Percentiles rank a stretch among this genome's conserved stretches.
Conservation (phyloP, 2,888 invertebrate genomes). For the Drosophila lutescens region DNA sequence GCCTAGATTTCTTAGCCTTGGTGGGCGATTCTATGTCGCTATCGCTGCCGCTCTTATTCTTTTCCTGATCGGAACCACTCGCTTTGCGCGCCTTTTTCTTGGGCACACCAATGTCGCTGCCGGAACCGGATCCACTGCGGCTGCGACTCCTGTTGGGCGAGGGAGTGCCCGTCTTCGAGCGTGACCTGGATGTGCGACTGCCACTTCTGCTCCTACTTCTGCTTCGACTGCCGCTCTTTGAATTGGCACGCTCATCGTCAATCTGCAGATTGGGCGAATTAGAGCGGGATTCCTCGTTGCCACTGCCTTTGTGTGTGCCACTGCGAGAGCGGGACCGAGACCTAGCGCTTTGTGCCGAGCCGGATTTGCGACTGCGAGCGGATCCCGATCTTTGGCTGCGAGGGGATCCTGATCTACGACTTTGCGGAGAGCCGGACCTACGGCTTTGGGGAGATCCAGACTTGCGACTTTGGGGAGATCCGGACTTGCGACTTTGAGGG, state of each 20-base stretch:
- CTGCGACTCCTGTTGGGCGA: slow-evolving; percentile 58
- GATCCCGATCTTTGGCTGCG: slow-evolving; percentile 58
- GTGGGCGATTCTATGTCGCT: slow-evolving; percentile 57
- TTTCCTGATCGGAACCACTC: slow-evolving; percentile 85
- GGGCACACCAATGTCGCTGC: slow-evolving; percentile 81
- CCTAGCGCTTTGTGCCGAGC: slow-evolving; percentile 38
- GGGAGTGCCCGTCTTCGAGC: slow-evolving; percentile 51
- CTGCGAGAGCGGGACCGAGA: slow-evolving; percentile 46
- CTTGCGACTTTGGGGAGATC: slow-evolving; percentile 49
- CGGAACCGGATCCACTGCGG: slow-evolving; percentile 81
- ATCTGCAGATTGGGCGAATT: slow-evolving; percentile 86
- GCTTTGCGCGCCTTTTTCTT: slow-evolving; percentile 84
- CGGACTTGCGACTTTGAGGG: slow-evolving; percentile 35
- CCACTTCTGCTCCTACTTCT: slow-evolving; percentile 72
- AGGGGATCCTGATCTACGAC: slow-evolving; percentile 42
- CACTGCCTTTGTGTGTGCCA: slow-evolving; percentile 48
- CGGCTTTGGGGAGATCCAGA: slow-evolving; percentile 30
- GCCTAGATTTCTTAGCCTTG: slow-evolving; percentile 85
- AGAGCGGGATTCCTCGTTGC: slow-evolving; percentile 84
- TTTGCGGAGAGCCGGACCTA: slow-evolving; percentile 26
- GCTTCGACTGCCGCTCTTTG: slow-evolving; percentile 77
- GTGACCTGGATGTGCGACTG: slow-evolving; percentile 63
- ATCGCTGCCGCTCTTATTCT: slow-evolving; percentile 80
- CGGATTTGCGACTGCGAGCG: slow-evolving; percentile 66
- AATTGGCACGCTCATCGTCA: slow-evolving; percentile 84